phyloP scores from a whole-genome alignment of 1,140 invertebrate species.

The Lutraria rhynchaena region DNA sequence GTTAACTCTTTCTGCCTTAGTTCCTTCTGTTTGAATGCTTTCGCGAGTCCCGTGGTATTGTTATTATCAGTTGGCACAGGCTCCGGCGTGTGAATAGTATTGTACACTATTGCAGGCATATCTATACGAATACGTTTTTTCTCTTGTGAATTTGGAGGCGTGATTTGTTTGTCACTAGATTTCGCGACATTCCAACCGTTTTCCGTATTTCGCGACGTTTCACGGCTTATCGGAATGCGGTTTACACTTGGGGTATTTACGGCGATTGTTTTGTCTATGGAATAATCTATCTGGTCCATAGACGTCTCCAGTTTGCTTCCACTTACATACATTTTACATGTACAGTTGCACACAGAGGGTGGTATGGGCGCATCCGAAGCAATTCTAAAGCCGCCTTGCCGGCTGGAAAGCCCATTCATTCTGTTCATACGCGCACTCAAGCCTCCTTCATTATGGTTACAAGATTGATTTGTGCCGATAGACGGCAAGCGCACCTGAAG shows the following conservation, averaged over 20 bases:
- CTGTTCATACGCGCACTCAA: background rate
- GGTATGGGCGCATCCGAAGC: slow-evolving; percentile 30
- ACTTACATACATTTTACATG: slow-evolving; percentile 46
- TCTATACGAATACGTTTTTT: slow-evolving; percentile 71
- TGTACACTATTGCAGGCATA: slow-evolving; percentile 76
- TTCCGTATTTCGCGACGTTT: slow-evolving; percentile 20
- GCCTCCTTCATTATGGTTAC: slow-evolving; percentile 25
- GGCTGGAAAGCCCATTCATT: background rate
- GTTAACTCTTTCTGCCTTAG: slow-evolving; percentile 70
- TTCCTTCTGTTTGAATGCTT: slow-evolving; percentile 75
- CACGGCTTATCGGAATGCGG: background rate
- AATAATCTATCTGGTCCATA: slow-evolving; percentile 13
- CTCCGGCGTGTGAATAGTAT: slow-evolving; percentile 66
- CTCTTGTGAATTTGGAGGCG: slow-evolving; percentile 2
- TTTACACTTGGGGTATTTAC: slow-evolving; percentile 8
- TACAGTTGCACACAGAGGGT: slow-evolving; percentile 25
- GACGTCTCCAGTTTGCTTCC: slow-evolving; percentile 41
- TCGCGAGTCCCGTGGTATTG: slow-evolving; percentile 48
- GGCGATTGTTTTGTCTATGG: background rate
- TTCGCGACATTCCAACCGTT: slow-evolving; percentile 9
- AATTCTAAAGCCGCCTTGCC: slow-evolving; percentile 5
- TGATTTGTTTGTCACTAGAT: slow-evolving; percentile 13
- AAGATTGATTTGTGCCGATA: slow-evolving; percentile 12
- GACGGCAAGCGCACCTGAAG: slow-evolving; percentile 31
- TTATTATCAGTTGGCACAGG: background rate